These are phyloP conservation scores for Pseudochirops cupreus DNA, from an alignment of 2,797 vertebrate species.

Conservation along the genomic window DNA sequence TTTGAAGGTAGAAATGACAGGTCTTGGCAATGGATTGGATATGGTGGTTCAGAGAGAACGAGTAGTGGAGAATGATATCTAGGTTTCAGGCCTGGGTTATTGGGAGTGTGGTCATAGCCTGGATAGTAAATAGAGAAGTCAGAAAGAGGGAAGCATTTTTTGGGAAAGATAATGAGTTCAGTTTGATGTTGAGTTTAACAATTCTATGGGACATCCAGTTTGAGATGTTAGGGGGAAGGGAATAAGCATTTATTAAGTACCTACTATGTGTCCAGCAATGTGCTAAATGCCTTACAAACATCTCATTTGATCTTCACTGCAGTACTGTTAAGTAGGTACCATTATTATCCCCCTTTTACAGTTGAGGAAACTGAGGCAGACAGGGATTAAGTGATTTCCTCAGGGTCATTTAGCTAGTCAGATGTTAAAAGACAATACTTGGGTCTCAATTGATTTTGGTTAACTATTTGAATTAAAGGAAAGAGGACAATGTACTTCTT, in stretches of 20 bases:
- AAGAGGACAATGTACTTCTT: slow-evolving; percentile 18
- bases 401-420: not conserved
- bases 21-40: not conserved
- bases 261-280: not conserved
- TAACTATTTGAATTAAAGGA: slow-evolving; percentile 13
- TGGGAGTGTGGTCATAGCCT: not conserved
- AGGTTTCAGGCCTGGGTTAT: not conserved
- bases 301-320: not conserved
- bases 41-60: not conserved
- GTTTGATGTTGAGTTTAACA: not conserved
- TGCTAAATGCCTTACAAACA: not conserved
- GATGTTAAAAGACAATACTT: not conserved
- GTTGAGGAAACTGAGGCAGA: not conserved
- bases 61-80: not conserved
- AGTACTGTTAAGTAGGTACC: not conserved
- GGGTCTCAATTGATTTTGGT: not conserved
- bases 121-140: not conserved
- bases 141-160: not conserved
- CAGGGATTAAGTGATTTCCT: not conserved
- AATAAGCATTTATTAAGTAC: not conserved
- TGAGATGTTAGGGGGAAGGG: not conserved
- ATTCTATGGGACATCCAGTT: not conserved
- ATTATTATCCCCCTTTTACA: not conserved
- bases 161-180: not conserved
- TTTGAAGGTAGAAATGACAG: not conserved